These are phyloP conservation scores for Cyanoderma ruficeps DNA, from an alignment of 2,113 vertebrate species.

Conservation along the genomic window DNA sequence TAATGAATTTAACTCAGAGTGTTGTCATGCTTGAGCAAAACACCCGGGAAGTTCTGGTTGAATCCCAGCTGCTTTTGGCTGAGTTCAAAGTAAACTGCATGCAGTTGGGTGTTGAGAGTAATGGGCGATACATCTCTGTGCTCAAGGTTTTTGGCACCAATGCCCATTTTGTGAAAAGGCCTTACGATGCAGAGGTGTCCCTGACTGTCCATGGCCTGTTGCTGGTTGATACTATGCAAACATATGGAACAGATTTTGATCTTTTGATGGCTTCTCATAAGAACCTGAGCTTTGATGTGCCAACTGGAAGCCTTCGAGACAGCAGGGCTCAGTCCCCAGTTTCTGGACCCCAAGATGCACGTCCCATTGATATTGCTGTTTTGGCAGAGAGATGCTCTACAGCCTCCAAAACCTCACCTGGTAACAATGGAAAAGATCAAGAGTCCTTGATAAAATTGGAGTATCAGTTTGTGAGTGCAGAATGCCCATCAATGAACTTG, in stretches of 20 bases:
- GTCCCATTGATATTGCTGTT: not conserved
- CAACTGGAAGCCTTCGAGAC: conserved; percentile 90
- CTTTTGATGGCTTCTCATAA: conserved; percentile 97
- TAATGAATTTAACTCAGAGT: conserved; percentile 92
- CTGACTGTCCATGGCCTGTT: conserved; percentile 93
- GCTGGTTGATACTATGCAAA: conserved; percentile 95
- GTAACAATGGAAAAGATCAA: conserved; percentile 76
- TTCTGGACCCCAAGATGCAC: conserved; percentile 22
- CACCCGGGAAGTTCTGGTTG: conserved; percentile 92
- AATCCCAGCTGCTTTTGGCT: conserved; percentile 92
- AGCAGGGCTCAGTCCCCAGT: conserved; percentile 88
- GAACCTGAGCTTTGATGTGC: conserved; percentile 93
- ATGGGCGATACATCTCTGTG: conserved; percentile 93
- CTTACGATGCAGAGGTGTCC: conserved; percentile 92
- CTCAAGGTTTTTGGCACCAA: conserved; percentile 97
- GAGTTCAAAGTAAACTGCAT: conserved; percentile 96
- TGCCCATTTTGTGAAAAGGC: conserved; percentile 94
- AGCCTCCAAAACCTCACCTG: not conserved
- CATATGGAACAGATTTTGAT: conserved; percentile 95
- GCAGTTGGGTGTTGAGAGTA: conserved; percentile 95
- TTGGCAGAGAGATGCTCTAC: not conserved
- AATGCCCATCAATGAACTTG: conserved; percentile 94
- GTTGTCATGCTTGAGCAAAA: conserved; percentile 91
- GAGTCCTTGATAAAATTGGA: conserved; percentile 94
- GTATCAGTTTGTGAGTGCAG: conserved; percentile 97